These are phyloP conservation scores for Caerostris extrusa DNA, from an alignment of 1,140 invertebrate genomes.

Conservation along the genomic window DNA sequence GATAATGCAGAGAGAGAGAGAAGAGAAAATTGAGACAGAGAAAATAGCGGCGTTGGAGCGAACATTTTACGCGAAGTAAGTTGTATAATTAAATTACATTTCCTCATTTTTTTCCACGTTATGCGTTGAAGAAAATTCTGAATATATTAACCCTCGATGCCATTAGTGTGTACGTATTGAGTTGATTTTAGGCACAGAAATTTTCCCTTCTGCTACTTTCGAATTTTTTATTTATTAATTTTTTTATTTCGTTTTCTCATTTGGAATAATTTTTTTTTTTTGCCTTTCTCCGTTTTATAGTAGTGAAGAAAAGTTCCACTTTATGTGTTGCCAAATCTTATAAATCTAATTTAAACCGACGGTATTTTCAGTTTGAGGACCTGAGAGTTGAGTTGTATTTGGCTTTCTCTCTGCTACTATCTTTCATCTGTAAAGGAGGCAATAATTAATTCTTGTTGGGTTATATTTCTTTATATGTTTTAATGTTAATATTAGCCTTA, in stretches of 20 bases:
- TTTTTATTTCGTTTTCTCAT: slow-evolving; percentile 46
- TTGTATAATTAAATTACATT: slow-evolving; percentile 76
- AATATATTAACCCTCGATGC: slow-evolving; percentile 70
- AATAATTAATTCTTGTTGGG: neutral
- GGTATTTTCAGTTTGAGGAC: no score
- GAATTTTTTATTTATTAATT: neutral
- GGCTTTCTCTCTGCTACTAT: no score
- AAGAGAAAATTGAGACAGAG: neutral
- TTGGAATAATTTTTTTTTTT: slow-evolving; percentile 61
- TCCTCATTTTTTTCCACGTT: neutral
- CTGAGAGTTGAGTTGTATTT: no score
- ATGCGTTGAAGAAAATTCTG: neutral
- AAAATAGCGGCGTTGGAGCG: slow-evolving; percentile 61
- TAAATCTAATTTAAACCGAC: no score
- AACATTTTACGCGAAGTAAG: slow-evolving; percentile 67
- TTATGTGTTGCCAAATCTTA: no score
- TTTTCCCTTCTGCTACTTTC: neutral
- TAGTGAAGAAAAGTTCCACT: no score
- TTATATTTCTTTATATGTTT: no score
- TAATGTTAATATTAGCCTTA: no score
- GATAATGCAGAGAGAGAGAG: slow-evolving; percentile 47
- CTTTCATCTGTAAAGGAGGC: neutral
- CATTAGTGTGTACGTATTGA: slow-evolving; percentile 63
- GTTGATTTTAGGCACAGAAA: slow-evolving; percentile 59
- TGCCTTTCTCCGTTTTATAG: slow-evolving; percentile 14